These are phyloP conservation scores for Semotilus atromaculatus DNA, from an alignment of 2,797 vertebrate species.

Conservation along the genomic window DNA sequence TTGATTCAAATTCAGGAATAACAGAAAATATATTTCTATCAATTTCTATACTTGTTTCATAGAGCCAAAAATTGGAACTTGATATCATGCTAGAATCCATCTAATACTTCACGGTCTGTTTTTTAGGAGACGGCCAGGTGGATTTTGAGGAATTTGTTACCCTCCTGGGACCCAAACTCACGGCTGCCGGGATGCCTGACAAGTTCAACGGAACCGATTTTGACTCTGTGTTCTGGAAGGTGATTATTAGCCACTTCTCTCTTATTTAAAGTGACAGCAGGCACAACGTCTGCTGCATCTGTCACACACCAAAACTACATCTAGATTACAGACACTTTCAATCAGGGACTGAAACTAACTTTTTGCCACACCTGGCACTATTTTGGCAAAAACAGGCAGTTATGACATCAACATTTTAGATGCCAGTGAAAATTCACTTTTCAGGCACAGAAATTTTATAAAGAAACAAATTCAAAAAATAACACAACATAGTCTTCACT, in stretches of 20 bases:
- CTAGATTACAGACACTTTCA: not conserved
- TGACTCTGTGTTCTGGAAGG: slow-evolving; percentile 99
- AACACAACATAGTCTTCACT: not conserved
- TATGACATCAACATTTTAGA: not conserved
- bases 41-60: not conserved
- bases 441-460: not conserved
- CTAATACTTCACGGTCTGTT: slow-evolving; percentile 7
- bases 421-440: not conserved
- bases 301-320: not conserved
- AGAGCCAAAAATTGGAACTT: not conserved
- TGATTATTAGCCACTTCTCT: slow-evolving; percentile 65
- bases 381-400: not conserved
- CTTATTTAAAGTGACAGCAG: slow-evolving; percentile 59
- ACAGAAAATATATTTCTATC: too few species aligned
- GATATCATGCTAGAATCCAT: not conserved
- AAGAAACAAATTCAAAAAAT: not conserved
- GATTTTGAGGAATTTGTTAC: slow-evolving; percentile 99
- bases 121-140: slow-evolving; percentile 92
- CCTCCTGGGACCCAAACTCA: slow-evolving; percentile 93
- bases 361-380: not conserved
- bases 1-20: not conserved
- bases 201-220: slow-evolving; percentile 95
- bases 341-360: not conserved
- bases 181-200: slow-evolving; percentile 92
- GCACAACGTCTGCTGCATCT: not conserved